Percentiles rank a stretch among this genome's conserved stretches.
phyloP scores from a whole-genome alignment of 1,140 invertebrate genomes.

The Eciton burchellii region DNA sequence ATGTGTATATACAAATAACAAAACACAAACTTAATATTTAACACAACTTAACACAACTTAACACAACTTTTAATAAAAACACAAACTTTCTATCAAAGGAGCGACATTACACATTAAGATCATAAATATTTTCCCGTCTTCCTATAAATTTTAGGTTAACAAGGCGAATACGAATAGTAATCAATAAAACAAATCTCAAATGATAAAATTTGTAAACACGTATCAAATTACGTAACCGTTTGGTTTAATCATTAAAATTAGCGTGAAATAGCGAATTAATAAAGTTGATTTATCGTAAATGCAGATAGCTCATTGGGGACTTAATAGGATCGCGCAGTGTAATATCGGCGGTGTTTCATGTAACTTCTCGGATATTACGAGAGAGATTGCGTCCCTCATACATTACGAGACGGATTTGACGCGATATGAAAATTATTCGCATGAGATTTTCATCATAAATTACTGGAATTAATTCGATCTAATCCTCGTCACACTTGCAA shows the following conservation, averaged over 20 bases:
- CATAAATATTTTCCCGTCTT: no score
- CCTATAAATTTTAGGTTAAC: no score
- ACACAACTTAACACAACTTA: no score
- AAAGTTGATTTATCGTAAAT: not conserved
- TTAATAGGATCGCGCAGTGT: constrained; percentile 68
- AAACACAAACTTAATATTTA: no score
- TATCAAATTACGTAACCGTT: no score
- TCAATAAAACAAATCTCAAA: no score
- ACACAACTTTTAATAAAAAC: no score
- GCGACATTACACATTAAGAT: no score
- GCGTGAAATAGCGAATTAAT: constrained; percentile 29
- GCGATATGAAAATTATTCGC: constrained; percentile 83
- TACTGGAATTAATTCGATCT: constrained; percentile 79
- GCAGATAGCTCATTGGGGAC: not conserved
- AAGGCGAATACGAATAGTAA: no score
- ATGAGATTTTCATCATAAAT: constrained; percentile 81
- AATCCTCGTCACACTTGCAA: constrained; percentile 49
- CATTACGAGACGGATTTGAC: constrained; percentile 77
- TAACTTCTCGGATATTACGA: constrained; percentile 74
- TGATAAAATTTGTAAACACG: no score
- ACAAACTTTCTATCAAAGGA: no score
- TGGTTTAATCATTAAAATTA: not conserved
- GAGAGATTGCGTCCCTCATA: constrained; percentile 75
- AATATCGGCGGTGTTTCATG: constrained; percentile 48
- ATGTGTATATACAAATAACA: not conserved